Evolutionary conservation across 1,140 invertebrate genomes (phyloP), one percentile per base, ranked within the genome.

Genomic region (Drosophila repletoides): DNA sequence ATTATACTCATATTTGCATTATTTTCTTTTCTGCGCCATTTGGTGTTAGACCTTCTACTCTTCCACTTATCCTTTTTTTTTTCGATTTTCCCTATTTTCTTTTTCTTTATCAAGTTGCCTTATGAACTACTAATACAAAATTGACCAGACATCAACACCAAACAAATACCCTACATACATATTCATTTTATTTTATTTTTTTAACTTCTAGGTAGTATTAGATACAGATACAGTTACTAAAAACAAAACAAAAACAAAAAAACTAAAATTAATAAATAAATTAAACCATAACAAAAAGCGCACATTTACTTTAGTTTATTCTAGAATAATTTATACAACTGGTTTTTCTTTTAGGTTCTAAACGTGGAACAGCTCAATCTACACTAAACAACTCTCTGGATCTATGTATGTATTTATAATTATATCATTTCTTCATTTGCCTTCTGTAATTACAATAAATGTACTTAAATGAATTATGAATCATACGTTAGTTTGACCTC

Each of bases 61-160:
- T 31, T 15, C 6, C 67, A 41, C 46, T 70, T 71, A 71, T 24
- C 12, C 5, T 38, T 10, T 40, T 24, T 6, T 34, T 24, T 17
- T 36, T 34, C 12, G 28, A 22, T 31, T 43, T 29, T 48, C 5
- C 6, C 0, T 12, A 9, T 21, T 10, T 7, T 2, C 9, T 19
- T 36, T 5, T 24, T 19, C 5, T 36, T 12, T 53, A 12, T 26
- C 10, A 10, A 53, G 7, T 60, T 5, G 33, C 12, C 21, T 10
- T 26, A 24, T 26, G 14, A 55, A 46, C 29, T 48, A 55, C 51
- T 64, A 49, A 70, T 67, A 76, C 77, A 77, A 77, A 77, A 77
- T 77, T 77, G 75, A 77, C 75, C 75, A 70, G 76, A 81, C 69
- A 81, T 76, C 38, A 83, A 83, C 77, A 72, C 69, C 77, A 81